Percentiles rank a stretch among this genome's conserved stretches.
Conservation (phyloP, 2,888 invertebrate species). For the Gortyna flavago region DNA sequence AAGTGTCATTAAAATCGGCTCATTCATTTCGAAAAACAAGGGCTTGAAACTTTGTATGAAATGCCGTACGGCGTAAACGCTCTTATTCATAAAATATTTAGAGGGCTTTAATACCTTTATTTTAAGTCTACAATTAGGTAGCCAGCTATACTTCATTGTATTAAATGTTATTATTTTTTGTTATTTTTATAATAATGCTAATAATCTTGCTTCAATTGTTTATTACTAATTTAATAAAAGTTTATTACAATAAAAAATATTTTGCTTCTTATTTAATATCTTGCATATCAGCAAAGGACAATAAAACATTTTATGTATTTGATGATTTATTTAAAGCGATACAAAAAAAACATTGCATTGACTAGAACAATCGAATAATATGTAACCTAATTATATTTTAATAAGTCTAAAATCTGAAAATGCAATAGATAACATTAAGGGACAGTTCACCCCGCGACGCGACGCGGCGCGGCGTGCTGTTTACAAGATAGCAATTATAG, state of each 20-base stretch:
- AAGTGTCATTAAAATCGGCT: too few species aligned
- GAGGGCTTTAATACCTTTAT: slow-evolving; percentile 35
- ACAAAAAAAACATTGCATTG: slow-evolving; percentile 85
- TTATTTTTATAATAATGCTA: slow-evolving; percentile 51
- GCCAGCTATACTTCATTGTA: slow-evolving; percentile 29
- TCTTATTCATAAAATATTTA: slow-evolving; percentile 37
- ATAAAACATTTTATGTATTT: slow-evolving; percentile 63
- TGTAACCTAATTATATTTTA: slow-evolving; percentile 74
- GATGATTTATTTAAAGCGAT: slow-evolving; percentile 88
- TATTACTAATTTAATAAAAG: slow-evolving; percentile 52
- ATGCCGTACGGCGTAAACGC: too few species aligned
- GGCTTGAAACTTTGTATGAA: too few species aligned
- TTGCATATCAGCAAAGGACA: slow-evolving; percentile 6
- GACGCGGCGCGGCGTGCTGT: too few species aligned
- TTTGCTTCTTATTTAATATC: slow-evolving; percentile 16
- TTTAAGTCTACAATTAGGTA: slow-evolving; percentile 33
- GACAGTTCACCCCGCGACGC: too few species aligned
- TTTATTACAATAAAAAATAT: slow-evolving; percentile 18
- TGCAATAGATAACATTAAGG: slow-evolving; percentile 67
- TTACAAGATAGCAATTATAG: too few species aligned
- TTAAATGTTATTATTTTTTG: slow-evolving; percentile 46
- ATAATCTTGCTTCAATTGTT: slow-evolving; percentile 49
- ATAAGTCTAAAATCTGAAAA: slow-evolving; percentile 72
- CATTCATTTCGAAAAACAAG: too few species aligned
- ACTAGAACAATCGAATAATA: slow-evolving; percentile 85